A percentile compares a stretch with the other conserved stretches of the same genome.
Conservation (phyloP, 2,888 invertebrate genomes). For the Drosophila acutilabella region DNA sequence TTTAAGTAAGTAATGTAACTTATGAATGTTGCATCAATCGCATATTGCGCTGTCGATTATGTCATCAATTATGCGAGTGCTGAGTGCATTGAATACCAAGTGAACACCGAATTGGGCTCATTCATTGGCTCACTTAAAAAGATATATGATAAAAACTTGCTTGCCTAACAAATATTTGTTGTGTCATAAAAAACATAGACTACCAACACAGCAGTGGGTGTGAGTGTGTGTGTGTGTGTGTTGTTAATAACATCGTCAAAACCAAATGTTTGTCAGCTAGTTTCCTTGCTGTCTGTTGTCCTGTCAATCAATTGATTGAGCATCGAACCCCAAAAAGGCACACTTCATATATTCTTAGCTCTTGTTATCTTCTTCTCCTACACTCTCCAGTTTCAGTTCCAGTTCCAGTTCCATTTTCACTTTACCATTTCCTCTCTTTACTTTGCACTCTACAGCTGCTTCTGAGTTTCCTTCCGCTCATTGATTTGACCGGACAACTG, state of each 20-base stretch:
- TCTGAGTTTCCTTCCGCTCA: slow-evolving; percentile 42
- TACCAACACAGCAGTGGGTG: slow-evolving; percentile 23
- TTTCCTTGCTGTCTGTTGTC: slow-evolving; percentile 44
- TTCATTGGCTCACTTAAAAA: slow-evolving; percentile 2
- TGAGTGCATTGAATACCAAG: slow-evolving; percentile 4
- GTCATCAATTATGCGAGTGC: slow-evolving; percentile 36
- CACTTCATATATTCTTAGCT: background rate
- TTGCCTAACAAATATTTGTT: slow-evolving; percentile 26
- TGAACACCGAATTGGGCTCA: background rate
- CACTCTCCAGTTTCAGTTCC: background rate
- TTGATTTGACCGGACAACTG: slow-evolving; percentile 42
- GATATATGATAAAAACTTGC: slow-evolving; percentile 3
- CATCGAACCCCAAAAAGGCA: slow-evolving; percentile 34
- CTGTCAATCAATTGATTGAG: slow-evolving; percentile 77
- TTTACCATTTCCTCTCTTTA: background rate
- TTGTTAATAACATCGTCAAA: slow-evolving; percentile 57
- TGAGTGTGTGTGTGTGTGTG: slow-evolving; percentile 19
- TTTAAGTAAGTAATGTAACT: slow-evolving; percentile 2
- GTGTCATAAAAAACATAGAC: slow-evolving; percentile 38
- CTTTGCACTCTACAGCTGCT: slow-evolving; percentile 15
- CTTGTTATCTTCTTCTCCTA: background rate
- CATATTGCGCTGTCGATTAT: slow-evolving; percentile 36
- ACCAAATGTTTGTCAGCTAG: slow-evolving; percentile 53
- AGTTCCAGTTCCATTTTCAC: background rate
- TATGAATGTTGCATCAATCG: slow-evolving; percentile 42